Evolutionary conservation across 2,797 vertebrate genomes (phyloP), one percentile per base, ranked within the genome.

Genomic region (Anguilla obscura): DNA sequence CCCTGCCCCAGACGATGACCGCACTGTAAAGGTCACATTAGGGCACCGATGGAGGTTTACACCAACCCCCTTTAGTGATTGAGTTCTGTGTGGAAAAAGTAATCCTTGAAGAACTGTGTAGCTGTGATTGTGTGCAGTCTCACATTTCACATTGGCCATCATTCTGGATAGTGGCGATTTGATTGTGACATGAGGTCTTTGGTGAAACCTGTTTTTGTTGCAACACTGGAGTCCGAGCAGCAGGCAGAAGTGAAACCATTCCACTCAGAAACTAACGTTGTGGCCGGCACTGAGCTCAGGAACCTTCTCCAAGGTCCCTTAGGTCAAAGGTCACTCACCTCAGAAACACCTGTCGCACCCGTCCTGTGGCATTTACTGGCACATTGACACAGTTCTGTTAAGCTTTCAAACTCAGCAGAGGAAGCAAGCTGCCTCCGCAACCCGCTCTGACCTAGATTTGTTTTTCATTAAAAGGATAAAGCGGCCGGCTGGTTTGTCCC

Each of bases 41-140:
- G 66, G n/a, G 12, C n/a, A 40, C 30, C 9, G 30, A 27, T 9
- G 85, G n/a, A 10, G 40, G 45, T 6, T 66, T 16, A 27, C 24
- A 79, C n/a, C n/a, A 6, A 27, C 69, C 69, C 76, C 21, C 21
- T 48, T 86, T 80, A 33, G 14, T 88, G 54, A 86, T 33, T n/a
- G 56, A 60, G 30, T 45, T 30, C 69, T 30, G 69, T 71, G 27
- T 27, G 54, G 40, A 66, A 87, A 45, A 52, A 24, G 85, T 6
- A 8, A 21, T 33, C 33, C 30, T 79, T 2, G 12, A 50, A n/a
- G 63, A 54, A 79, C 5, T 6, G 74, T 48, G 71, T n/a, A 82
- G 85, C 48, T 54, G 66, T 80, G 85, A 40, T 52, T n/a, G 56
- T 16, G 14, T 63, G 58, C 27, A 82, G 21, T 48, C 74, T 40